Base-by-base conservation (phyloP, 2,797 vertebrate genomes). In the Necrosyrtes monachus region DNA sequence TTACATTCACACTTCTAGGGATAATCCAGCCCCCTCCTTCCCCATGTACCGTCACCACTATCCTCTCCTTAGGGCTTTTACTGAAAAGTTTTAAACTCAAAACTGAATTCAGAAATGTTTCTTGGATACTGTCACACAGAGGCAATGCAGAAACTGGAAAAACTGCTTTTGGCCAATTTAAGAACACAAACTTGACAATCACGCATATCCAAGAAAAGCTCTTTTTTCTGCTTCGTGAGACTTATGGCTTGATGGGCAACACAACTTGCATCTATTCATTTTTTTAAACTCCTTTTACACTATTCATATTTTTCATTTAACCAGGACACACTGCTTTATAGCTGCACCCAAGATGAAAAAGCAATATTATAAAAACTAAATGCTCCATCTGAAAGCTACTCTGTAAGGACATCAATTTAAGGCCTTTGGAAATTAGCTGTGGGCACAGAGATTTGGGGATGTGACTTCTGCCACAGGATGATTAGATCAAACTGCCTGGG, bases 401-500 rank as follows among this genome's bases (percentile, higher is more conserved):
- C 13, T 28, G 23, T 24, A 75, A 94, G 33, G 30, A 64, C 45
- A 48, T 15, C 30, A 46, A 0, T 80, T 74, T 85, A 62, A 69
- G 24, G 57, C n/a, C 43, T 74, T 62, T 54, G 69, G 53, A 91
- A 83, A 90, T 72, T 6, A 90, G 63, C 60, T 94, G 85, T 30
- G 39, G 86, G 72, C 74, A 88, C 8, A 12, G 88, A 78, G 67
- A 87, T 94, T 65, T 88, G 46, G n/a, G 65, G 75, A 85, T 76
- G n/a, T 59, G 85, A 79, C 62, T 94, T 73, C 87, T 88, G 92
- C 72, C 72, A 69, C 18, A 18, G 78, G 72, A 85, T 6, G 10
- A 73, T 82, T 74, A 82, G 80, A 93, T 95, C 77, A 95, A 95
- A 91, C 83, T 82, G 83, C 83, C 56, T 78, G 93, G 85, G 75